phyloP scores from a whole-genome alignment of 2,797 vertebrate genomes.

The Jordanella pulchra region DNA sequence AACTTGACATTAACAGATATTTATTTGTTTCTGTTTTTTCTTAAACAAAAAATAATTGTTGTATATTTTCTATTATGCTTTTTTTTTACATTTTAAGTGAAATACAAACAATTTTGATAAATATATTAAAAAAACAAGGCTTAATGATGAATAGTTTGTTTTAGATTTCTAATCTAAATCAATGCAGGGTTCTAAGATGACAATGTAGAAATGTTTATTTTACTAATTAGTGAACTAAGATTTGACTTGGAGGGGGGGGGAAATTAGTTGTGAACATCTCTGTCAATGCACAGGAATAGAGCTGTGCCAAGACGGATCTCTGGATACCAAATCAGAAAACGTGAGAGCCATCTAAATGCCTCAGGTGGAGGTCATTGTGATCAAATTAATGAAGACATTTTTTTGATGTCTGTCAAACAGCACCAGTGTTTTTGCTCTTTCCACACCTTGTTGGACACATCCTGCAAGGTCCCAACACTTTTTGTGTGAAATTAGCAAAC shows the following conservation, averaged over 20 bases:
- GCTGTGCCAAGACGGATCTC: background rate
- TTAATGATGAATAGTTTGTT: background rate
- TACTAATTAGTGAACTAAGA: background rate
- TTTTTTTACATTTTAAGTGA: background rate
- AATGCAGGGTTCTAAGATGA: background rate
- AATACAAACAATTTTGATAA: background rate
- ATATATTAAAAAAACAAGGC: background rate
- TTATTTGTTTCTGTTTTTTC: too few relatives aligned
- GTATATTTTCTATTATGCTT: too few relatives aligned
- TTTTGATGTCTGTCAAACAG: background rate
- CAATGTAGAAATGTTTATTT: background rate
- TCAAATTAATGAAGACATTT: background rate
- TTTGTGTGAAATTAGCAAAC: background rate
- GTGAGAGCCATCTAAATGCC: background rate
- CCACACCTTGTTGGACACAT: background rate
- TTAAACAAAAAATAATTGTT: too few relatives aligned
- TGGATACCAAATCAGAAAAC: background rate
- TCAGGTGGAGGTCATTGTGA: background rate
- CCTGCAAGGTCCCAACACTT: background rate
- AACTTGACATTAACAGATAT: too few relatives aligned
- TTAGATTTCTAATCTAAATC: background rate
- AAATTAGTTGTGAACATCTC: background rate
- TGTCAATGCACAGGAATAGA: background rate
- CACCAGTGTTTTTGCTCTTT: background rate
- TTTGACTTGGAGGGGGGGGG: background rate